These are phyloP conservation scores for Drosophila pseudoobscura DNA, from an alignment of 1,140 invertebrate species.

Conservation along the genomic window DNA sequence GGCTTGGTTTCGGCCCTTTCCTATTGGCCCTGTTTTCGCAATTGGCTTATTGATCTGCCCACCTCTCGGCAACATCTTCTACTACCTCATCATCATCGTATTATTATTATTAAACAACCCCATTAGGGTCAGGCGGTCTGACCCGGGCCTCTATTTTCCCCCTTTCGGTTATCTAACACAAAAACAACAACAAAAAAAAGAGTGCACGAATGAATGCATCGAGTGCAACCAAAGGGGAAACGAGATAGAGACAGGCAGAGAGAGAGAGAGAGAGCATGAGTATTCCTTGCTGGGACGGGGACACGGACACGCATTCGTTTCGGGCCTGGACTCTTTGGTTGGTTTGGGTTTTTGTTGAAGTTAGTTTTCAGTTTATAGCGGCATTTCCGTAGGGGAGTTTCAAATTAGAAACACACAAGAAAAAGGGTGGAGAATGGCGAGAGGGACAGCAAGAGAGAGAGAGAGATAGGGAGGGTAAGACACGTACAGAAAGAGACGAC, in stretches of 20 bases:
- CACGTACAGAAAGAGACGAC: neutral
- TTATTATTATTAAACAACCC: conserved; percentile 77
- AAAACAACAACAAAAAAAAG: conserved; percentile 13
- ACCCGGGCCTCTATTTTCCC: conserved; percentile 15
- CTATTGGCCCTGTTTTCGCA: conserved; percentile 62
- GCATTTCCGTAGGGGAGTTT: conserved; percentile 47
- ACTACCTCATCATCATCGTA: conserved; percentile 48
- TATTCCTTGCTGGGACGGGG: conserved; percentile 49
- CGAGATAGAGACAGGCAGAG: conserved; percentile 2
- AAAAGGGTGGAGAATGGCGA: neutral
- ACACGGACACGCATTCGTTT: conserved; percentile 35
- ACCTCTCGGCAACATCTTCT: conserved; percentile 50
- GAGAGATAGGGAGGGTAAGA: no score
- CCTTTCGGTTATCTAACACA: conserved; percentile 52
- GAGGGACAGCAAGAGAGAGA: no score
- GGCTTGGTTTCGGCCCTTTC: conserved; percentile 33
- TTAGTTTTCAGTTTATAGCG: conserved; percentile 39
- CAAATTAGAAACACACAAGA: conserved; percentile 22
- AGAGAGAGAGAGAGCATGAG: no score
- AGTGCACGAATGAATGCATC: conserved; percentile 13
- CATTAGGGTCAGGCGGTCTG: conserved; percentile 50
- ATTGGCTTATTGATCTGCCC: conserved; percentile 71
- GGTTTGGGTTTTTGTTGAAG: conserved; percentile 36
- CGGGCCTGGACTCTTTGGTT: conserved; percentile 22
- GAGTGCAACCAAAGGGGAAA: neutral